Percentiles rank a stretch among this genome's conserved stretches.
These are phyloP conservation scores for Cheilosia soror DNA, from an alignment of 2,888 invertebrate genomes.

Conservation along the genomic window DNA sequence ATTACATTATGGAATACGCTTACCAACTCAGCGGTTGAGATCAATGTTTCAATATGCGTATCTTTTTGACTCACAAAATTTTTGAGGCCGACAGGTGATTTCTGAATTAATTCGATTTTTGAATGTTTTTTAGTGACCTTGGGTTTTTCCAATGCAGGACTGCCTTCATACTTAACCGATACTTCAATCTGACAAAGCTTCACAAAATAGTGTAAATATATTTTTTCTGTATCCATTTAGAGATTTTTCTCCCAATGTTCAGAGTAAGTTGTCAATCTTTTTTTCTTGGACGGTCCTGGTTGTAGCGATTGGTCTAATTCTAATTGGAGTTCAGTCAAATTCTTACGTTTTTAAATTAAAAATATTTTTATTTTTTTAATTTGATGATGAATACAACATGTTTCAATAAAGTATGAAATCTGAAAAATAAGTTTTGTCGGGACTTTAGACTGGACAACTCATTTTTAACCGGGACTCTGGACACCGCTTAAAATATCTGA, in stretches of 20 bases:
- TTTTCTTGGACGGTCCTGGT: conserved; percentile 16
- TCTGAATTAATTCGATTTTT: conserved; percentile 16
- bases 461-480: too few species aligned
- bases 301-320: conserved; percentile 27
- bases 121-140: conserved; percentile 6
- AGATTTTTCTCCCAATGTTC: conserved; percentile 7
- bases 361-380: too few species aligned
- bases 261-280: conserved; percentile 24
- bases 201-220: conserved; percentile 22
- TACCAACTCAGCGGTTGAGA: conserved; percentile 8
- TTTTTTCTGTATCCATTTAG: conserved; percentile 10
- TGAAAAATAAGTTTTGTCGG: too few species aligned
- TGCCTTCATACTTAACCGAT: conserved; percentile 27
- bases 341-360: too few species aligned
- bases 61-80: conserved; percentile 20
- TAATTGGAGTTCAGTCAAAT: conserved; percentile 15
- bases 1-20: conserved; percentile 15
- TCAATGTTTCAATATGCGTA: conserved; percentile 16
- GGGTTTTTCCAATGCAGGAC: conserved; percentile 14
- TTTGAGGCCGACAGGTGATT: conserved; percentile 13
- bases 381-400: too few species aligned
- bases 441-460: too few species aligned
- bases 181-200: conserved; percentile 26
- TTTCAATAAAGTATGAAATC: too few species aligned
- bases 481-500: too few species aligned